Evolutionary conservation across 2,113 vertebrate species (phyloP).

Genomic region (Lathamus discolor): DNA sequence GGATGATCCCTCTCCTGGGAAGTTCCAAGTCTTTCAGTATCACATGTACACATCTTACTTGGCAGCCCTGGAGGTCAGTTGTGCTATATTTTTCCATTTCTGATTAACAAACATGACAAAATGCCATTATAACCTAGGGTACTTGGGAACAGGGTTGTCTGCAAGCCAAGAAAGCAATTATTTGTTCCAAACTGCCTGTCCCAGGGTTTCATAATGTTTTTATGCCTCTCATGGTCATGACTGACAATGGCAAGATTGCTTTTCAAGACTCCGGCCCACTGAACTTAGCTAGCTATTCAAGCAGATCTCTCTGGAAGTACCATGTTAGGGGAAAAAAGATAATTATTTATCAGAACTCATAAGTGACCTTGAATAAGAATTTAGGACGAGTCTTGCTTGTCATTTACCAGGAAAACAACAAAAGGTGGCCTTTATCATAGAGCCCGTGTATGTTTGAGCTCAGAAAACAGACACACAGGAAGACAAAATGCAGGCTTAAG

Average conservation of each 20-base stretch:
- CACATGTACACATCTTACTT: slow-evolving; percentile 6
- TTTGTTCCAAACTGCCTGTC: background rate
- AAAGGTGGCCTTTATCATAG: background rate
- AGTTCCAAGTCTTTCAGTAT: background rate
- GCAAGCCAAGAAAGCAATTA: slow-evolving; percentile 37
- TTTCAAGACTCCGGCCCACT: background rate
- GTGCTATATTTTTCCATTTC: slow-evolving; percentile 54
- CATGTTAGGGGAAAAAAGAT: background rate
- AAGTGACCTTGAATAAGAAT: background rate
- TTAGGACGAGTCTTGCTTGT: background rate
- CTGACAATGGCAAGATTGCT: background rate
- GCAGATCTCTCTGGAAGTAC: background rate
- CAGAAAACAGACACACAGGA: background rate
- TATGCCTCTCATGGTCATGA: background rate
- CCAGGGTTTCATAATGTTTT: background rate
- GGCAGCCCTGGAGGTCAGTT: background rate
- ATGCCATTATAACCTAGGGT: background rate
- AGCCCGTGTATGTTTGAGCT: background rate
- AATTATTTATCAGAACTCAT: background rate
- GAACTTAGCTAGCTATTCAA: background rate
- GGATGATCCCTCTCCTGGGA: background rate
- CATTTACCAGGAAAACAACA: background rate
- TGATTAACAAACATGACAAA: slow-evolving; percentile 11
- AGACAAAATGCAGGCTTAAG: background rate
- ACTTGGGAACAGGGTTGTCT: background rate